Percentiles rank a stretch among this genome's conserved stretches.
Conservation (phyloP, 2,113 vertebrate genomes). For the Athene cunicularia region DNA sequence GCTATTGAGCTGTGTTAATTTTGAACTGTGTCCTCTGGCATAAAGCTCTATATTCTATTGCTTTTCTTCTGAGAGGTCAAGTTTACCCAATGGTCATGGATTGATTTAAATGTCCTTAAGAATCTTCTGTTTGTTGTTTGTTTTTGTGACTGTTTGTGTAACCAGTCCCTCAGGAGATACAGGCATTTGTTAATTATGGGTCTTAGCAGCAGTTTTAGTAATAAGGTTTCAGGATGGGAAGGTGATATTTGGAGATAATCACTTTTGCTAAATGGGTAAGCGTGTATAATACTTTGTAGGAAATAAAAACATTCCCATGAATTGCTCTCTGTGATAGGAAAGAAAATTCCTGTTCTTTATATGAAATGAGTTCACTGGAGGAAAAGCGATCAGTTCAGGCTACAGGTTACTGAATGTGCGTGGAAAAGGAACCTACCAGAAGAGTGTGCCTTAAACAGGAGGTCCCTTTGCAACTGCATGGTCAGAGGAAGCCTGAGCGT, state of each 20-base stretch:
- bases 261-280: not conserved
- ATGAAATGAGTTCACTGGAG: not conserved
- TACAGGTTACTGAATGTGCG: not conserved
- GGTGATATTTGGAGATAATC: not conserved
- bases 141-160: constrained; percentile 30
- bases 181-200: constrained; percentile 33
- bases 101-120: constrained; percentile 18
- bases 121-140: not conserved
- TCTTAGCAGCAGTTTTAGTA: constrained; percentile 32
- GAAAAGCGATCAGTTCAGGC: not conserved
- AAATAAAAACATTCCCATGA: not conserved
- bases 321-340: not conserved
- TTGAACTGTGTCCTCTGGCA: not conserved
- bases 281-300: not conserved
- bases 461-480: not conserved
- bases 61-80: not conserved
- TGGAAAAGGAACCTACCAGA: not conserved
- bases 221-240: not conserved
- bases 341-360: not conserved
- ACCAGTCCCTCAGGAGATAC: not conserved
- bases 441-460: not conserved
- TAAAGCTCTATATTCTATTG: not conserved
- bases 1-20: not conserved
- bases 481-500: not conserved
- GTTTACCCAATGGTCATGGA: not conserved